Conservation (phyloP, 2,888 invertebrate genomes). For the Nephrotoma appendiculata region DNA sequence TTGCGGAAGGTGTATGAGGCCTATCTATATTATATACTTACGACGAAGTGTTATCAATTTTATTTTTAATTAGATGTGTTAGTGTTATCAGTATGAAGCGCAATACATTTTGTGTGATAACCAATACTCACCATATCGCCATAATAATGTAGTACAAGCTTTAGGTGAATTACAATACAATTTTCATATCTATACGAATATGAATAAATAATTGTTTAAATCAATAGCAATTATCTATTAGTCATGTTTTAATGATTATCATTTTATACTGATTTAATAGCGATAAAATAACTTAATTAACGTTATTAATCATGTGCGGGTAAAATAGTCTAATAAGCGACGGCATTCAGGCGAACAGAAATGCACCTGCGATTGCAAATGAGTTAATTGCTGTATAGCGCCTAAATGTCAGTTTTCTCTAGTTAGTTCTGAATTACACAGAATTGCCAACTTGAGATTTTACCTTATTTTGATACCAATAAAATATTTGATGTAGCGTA, state of each 20-base stretch:
- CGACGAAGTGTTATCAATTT: background rate
- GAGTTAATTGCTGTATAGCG: too few species aligned
- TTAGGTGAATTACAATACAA: background rate
- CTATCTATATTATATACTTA: background rate
- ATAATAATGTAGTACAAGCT: background rate
- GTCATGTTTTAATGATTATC: background rate
- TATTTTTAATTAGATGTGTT: background rate
- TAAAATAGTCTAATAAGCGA: background rate
- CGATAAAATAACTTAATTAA: background rate
- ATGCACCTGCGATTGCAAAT: too few species aligned
- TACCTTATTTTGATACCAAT: too few species aligned
- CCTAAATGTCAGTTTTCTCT: too few species aligned
- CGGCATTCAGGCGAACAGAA: background rate
- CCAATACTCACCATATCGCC: background rate
- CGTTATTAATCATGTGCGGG: background rate
- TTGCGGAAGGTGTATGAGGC: background rate
- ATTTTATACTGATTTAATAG: background rate
- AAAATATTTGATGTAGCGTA: too few species aligned
- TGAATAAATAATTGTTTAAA: background rate
- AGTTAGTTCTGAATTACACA: too few species aligned
- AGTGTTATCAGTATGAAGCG: background rate
- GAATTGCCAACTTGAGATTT: too few species aligned
- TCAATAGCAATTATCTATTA: background rate
- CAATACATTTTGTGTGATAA: background rate
- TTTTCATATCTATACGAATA: background rate